These are phyloP conservation scores for Nibea albiflora DNA, from an alignment of 2,113 vertebrate species.

Conservation along the genomic window DNA sequence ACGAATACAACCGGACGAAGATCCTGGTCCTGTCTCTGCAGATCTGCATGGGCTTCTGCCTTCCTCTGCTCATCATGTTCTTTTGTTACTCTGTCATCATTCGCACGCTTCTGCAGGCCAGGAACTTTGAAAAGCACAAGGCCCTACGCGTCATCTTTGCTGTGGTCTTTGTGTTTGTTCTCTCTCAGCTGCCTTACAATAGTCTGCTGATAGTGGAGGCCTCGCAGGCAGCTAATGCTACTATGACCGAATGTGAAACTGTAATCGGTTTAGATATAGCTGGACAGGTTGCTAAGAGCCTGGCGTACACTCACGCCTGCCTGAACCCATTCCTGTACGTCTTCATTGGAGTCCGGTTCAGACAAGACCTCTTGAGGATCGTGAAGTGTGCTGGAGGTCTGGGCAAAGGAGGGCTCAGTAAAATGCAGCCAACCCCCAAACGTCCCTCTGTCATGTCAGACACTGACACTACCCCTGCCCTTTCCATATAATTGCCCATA, in stretches of 20 bases:
- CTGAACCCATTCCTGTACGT: constrained; percentile 92
- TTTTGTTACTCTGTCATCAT: constrained; percentile 91
- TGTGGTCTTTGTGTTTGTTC: constrained; percentile 87
- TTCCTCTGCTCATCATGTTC: constrained; percentile 88
- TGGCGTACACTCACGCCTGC: constrained; percentile 91
- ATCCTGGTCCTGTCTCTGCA: constrained; percentile 84
- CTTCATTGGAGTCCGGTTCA: constrained; percentile 90
- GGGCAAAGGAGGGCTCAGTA: constrained; percentile 72
- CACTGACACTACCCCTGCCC: constrained; percentile 81
- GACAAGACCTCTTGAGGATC: constrained; percentile 84
- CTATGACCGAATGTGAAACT: constrained; percentile 76
- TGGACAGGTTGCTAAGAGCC: constrained; percentile 86
- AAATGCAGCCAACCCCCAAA: constrained; percentile 69
- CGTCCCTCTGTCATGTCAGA: constrained; percentile 86
- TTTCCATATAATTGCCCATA: constrained; percentile 77
- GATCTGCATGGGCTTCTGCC: constrained; percentile 88
- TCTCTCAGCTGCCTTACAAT: constrained; percentile 91
- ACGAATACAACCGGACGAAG: constrained; percentile 71
- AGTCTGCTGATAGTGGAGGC: constrained; percentile 85
- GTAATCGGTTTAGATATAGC: constrained; percentile 78
- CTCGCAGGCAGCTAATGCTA: constrained; percentile 66
- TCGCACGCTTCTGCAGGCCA: constrained; percentile 87
- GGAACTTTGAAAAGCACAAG: constrained; percentile 90
- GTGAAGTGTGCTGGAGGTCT: constrained; percentile 60
- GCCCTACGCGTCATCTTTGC: constrained; percentile 88